These are phyloP conservation scores for Caenorhabditis wallacei DNA, from an alignment of 2,888 invertebrate species.

Conservation along the genomic window DNA sequence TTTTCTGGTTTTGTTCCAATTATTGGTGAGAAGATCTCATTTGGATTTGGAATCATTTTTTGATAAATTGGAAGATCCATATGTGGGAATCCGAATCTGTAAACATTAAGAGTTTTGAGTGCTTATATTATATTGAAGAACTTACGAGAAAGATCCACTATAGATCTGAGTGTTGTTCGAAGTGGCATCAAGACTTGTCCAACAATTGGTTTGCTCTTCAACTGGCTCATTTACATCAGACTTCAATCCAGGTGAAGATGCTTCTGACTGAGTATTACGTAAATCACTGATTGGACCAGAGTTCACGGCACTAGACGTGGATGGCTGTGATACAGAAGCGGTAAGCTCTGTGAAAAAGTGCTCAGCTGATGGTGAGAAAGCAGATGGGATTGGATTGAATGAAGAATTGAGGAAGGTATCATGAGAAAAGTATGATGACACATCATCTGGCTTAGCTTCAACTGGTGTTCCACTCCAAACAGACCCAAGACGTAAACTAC, in stretches of 20 bases:
- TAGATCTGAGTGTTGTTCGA: not conserved
- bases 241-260: conserved; percentile 35
- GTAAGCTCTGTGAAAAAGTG: not conserved
- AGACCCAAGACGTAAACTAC: not conserved
- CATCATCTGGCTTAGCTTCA: conserved; percentile 30
- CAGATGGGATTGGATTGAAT: not conserved
- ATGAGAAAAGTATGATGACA: not conserved
- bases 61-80: conserved; percentile 44
- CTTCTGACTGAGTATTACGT: conserved; percentile 48
- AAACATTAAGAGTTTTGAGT: not conserved
- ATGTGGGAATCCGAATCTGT: conserved; percentile 36
- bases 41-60: conserved; percentile 7
- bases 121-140: not conserved
- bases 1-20: not conserved
- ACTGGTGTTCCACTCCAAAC: conserved; percentile 53
- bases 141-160: conserved; percentile 30
- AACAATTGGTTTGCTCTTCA: conserved; percentile 28
- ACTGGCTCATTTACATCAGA: conserved; percentile 3
- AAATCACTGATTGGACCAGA: conserved; percentile 31
- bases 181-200: conserved; percentile 28
- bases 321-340: conserved; percentile 29
- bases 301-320: conserved; percentile 13
- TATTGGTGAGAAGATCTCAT: conserved; percentile 3
- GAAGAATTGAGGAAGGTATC: conserved; percentile 2
- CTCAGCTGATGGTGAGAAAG: not conserved